Percentiles rank a stretch among this genome's conserved stretches.
phyloP scores from a whole-genome alignment of 1,140 invertebrate species.

The Leguminivora glycinivorella region DNA sequence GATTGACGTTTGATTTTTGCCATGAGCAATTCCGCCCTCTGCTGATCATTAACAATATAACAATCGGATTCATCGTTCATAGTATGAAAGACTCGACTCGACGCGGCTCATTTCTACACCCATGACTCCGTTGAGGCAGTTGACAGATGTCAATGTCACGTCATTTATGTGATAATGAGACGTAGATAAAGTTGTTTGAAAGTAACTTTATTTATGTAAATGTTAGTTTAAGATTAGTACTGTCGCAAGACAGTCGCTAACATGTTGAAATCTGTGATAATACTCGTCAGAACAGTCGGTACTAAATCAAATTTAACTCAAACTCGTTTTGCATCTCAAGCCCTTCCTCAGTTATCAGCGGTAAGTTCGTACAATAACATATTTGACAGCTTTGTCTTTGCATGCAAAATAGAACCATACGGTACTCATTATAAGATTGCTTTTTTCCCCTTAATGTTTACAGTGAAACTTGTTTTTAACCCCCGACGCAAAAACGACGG shows the following conservation, averaged over 20 bases:
- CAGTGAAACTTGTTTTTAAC: background rate
- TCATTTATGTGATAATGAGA: too few relatives aligned
- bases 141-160: too few relatives aligned
- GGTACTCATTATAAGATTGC: background rate
- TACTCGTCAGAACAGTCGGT: constrained; percentile 31
- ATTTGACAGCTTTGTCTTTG: background rate
- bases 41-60: too few relatives aligned
- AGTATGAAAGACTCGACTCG: too few relatives aligned
- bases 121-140: too few relatives aligned
- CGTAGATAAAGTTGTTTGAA: background rate
- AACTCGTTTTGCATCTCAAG: constrained; percentile 50
- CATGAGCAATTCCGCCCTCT: too few relatives aligned
- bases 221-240: background rate
- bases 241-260: background rate
- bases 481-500: too few relatives aligned
- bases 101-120: too few relatives aligned
- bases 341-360: constrained; percentile 59
- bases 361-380: constrained; percentile 44
- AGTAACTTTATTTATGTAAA: background rate
- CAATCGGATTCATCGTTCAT: too few relatives aligned
- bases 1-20: too few relatives aligned
- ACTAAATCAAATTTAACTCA: constrained; percentile 37
- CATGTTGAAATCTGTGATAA: constrained; percentile 44
- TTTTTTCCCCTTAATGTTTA: background rate
- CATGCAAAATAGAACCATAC: background rate